These are phyloP conservation scores for Oreohelix idahoensis DNA, from an alignment of 1,140 invertebrate species.

Conservation along the genomic window DNA sequence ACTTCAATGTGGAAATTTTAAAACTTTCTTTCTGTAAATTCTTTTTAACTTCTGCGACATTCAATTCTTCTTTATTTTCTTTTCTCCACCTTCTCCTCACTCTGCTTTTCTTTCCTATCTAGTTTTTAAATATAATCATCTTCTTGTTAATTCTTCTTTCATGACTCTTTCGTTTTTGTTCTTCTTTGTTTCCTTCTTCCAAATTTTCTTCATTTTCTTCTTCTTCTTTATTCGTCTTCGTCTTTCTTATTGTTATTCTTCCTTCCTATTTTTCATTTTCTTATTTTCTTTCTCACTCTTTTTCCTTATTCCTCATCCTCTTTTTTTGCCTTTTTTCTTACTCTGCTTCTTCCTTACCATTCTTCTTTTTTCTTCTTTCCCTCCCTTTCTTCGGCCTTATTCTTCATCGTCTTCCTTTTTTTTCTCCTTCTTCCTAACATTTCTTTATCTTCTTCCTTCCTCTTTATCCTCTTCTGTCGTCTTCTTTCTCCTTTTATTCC, in stretches of 20 bases:
- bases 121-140: background rate
- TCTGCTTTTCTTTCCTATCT: background rate
- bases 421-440: background rate
- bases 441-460: background rate
- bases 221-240: background rate
- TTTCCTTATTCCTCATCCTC: background rate
- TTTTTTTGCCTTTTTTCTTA: background rate
- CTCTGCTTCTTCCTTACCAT: background rate
- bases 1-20: no score
- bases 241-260: background rate
- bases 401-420: background rate
- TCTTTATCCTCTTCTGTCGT: background rate
- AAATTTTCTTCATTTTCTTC: background rate
- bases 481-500: background rate
- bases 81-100: background rate
- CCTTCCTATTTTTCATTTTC: background rate
- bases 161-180: background rate
- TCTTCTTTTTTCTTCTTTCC: background rate
- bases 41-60: background rate
- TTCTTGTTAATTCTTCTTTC: background rate
- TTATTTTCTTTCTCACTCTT: background rate
- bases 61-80: background rate
- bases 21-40: background rate
- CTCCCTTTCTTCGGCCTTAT: background rate
- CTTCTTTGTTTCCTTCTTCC: background rate